Base-by-base conservation (phyloP, 1,140 invertebrate genomes). In the Triops longicaudatus region DNA sequence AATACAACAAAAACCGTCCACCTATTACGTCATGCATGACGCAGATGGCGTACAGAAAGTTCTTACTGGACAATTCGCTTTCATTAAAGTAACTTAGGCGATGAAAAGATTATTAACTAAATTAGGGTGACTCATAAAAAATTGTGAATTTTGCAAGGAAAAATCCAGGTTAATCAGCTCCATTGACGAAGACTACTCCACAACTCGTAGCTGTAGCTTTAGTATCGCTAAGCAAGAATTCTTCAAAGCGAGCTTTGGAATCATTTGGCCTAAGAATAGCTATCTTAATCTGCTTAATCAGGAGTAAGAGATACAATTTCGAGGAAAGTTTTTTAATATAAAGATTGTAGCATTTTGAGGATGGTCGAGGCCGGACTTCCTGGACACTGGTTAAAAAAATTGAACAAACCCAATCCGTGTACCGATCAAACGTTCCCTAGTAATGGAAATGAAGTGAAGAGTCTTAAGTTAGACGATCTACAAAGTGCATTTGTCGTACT, bases 141-240 rank as follows among this genome's bases (percentile, higher is more conserved):
- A 12, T 7, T 44, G 11, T 44, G 43, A 44, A 12, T 17, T 44
- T 44, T 42, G 31, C 9, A 26, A 83, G 83, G 83, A 83, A 79
- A 81, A 81, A 78, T 83, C 82, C 0, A 82, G 78, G 76, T 78
- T 83, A 12, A 82, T 83, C 71, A 81, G 82, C 12, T 82, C 81
- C 14, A 78, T 83, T 71, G 79, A 79, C n/a, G 43, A 79, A 14
- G 83, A 83, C 77, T 83, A 80, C 76, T 43, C 78, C 42, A 11
- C 42, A 11, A 80, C 74, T 10, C 76, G 80, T 11, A 31, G 79
- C 41, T 83, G 83, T 75, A 79, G 83, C 11, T 42, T 83, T 1
- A 81, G 81, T 14, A 74, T 82, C n/a, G 82, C 82, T 0, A 82
- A 80, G 26, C 76, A 82, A 42, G 77, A 79, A 10, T 83, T 83